phyloP scores from a whole-genome alignment of 64 coral and sea anemone genomes.

The Stichodactyla mertensii region DNA sequence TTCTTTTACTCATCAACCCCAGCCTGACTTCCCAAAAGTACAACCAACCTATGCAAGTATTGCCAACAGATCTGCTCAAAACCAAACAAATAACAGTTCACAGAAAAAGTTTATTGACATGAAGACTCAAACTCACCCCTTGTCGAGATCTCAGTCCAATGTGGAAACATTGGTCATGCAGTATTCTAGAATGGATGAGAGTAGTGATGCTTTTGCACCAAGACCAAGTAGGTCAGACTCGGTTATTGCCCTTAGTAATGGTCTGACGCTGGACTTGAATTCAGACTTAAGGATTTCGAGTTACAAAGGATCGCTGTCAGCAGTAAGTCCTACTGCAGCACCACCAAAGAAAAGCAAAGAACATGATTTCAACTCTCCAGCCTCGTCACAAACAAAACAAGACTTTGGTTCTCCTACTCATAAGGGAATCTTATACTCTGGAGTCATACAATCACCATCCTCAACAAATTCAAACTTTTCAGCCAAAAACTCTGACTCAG shows the following conservation, averaged over 20 bases:
- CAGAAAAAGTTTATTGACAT: neutral
- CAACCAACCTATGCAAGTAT: constrained; percentile 57
- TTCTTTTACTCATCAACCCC: neutral
- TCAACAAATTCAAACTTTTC: neutral
- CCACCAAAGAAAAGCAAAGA: constrained; percentile 33
- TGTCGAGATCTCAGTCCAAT: constrained; percentile 29
- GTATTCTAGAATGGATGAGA: neutral
- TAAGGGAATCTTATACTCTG: constrained; percentile 5
- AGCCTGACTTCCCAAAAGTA: neutral
- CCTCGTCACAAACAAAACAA: neutral
- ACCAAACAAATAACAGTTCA: neutral
- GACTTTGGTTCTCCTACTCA: neutral
- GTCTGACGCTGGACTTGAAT: neutral
- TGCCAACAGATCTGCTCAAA: constrained; percentile 29
- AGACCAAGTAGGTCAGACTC: constrained; percentile 23
- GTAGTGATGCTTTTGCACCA: neutral
- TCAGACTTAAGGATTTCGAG: neutral
- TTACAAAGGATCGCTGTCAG: neutral
- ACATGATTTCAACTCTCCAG: neutral
- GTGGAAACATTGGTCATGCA: neutral
- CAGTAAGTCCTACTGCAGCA: constrained; percentile 22
- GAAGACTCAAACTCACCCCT: constrained; percentile 9
- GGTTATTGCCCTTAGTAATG: neutral
- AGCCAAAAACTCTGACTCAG: neutral
- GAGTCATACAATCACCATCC: neutral